phyloP scores from a whole-genome alignment of 2,888 invertebrate species.

The Dicranocentrus wangi region DNA sequence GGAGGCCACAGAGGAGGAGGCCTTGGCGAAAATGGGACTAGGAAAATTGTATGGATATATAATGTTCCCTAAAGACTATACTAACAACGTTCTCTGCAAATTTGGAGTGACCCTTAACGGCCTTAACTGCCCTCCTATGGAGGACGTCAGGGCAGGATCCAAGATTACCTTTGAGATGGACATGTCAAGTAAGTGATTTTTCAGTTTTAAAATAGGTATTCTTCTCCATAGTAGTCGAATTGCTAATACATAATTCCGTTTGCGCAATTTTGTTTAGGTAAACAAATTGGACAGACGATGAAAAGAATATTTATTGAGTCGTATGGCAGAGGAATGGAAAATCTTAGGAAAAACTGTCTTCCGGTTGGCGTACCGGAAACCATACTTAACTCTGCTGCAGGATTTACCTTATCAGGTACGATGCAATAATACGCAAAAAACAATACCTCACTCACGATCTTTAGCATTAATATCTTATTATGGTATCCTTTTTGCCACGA shows the following conservation, averaged over 20 bases:
- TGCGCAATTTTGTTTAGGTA: slow-evolving; percentile 79
- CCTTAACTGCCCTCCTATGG: slow-evolving; percentile 82
- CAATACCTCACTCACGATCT: too few species aligned
- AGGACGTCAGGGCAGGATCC: slow-evolving; percentile 88
- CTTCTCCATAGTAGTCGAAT: not conserved
- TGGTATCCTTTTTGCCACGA: too few species aligned
- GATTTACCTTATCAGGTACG: slow-evolving; percentile 47
- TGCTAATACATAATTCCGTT: slow-evolving; percentile 71
- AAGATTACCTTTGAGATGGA: slow-evolving; percentile 92
- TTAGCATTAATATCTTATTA: too few species aligned
- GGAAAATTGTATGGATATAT: slow-evolving; percentile 92
- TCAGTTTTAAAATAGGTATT: not conserved
- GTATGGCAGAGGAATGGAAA: slow-evolving; percentile 88
- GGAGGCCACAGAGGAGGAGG: slow-evolving; percentile 75
- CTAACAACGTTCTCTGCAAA: slow-evolving; percentile 87
- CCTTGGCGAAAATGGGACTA: slow-evolving; percentile 82
- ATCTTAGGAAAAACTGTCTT: slow-evolving; percentile 82
- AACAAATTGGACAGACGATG: slow-evolving; percentile 92
- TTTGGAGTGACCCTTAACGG: slow-evolving; percentile 85
- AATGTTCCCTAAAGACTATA: slow-evolving; percentile 91
- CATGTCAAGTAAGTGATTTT: slow-evolving; percentile 84
- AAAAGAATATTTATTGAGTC: slow-evolving; percentile 89
- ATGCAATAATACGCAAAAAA: too few species aligned
- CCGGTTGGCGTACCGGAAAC: not conserved
- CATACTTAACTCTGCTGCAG: not conserved